Conservation (phyloP, 2,888 invertebrate species). For the Aleiodes leptofemur region DNA sequence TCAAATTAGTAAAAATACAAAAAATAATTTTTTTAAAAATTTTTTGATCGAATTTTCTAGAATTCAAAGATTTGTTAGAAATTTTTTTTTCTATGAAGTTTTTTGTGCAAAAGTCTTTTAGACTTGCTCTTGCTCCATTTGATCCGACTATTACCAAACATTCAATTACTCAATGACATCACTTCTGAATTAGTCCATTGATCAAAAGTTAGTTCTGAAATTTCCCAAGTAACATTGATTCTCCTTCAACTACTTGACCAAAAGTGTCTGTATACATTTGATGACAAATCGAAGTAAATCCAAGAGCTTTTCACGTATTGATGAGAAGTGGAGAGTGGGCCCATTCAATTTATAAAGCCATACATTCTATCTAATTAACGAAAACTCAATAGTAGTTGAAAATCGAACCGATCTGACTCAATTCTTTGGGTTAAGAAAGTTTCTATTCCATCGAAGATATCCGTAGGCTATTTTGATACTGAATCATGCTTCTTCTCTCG, state of each 20-base stretch:
- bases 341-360: conserved; percentile 11
- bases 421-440: conserved; percentile 31
- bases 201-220: background rate
- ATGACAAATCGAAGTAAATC: conserved; percentile 42
- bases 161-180: too few species aligned
- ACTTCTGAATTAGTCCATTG: too few species aligned
- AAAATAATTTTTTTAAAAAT: too few species aligned
- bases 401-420: conserved; percentile 22
- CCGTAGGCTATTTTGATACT: background rate
- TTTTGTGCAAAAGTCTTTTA: too few species aligned
- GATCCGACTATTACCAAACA: too few species aligned
- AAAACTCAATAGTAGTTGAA: background rate
- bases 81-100: too few species aligned
- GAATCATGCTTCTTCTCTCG: background rate
- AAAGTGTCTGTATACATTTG: conserved; percentile 20
- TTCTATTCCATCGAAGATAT: background rate
- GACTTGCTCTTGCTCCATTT: too few species aligned
- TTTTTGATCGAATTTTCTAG: too few species aligned
- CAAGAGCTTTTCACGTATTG: conserved; percentile 23
- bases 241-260: conserved; percentile 42
- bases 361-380: conserved; percentile 37
- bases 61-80: too few species aligned
- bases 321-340: background rate
- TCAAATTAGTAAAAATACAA: too few species aligned
- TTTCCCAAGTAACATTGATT: conserved; percentile 5